Conservation (phyloP, 2,797 vertebrate species). For the Paramormyrops hopkinsi region DNA sequence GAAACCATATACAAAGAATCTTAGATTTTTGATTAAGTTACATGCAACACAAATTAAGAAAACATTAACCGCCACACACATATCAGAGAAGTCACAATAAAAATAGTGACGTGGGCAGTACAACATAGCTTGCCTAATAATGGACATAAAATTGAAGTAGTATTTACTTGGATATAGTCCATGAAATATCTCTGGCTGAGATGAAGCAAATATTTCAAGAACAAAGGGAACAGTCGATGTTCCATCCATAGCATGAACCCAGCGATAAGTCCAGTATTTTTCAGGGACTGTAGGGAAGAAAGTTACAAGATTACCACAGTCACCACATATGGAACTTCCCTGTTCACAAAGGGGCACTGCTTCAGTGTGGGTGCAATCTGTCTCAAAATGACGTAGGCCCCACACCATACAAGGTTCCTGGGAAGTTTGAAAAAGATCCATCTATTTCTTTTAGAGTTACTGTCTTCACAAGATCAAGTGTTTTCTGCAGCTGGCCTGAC, state of each 20-base stretch:
- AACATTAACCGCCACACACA: not conserved
- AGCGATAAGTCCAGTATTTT: constrained; percentile 84
- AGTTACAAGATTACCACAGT: constrained; percentile 19
- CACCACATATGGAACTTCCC: not conserved
- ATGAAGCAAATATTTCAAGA: constrained; percentile 84
- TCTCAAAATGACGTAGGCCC: not conserved
- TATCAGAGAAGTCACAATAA: not conserved
- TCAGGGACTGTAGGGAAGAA: constrained; percentile 60
- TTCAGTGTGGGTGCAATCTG: not conserved
- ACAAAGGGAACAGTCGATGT: constrained; percentile 76
- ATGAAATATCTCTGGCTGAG: constrained; percentile 82
- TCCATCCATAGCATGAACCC: constrained; percentile 79
- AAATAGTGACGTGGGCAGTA: not conserved
- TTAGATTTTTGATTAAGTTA: not conserved
- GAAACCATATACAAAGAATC: not conserved
- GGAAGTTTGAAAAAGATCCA: not conserved
- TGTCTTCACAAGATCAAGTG: not conserved
- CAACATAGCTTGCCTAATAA: not conserved
- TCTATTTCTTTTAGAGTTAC: not conserved
- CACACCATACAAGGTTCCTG: not conserved
- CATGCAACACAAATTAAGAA: not conserved
- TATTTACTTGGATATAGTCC: constrained; percentile 69
- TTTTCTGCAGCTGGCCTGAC: not conserved
- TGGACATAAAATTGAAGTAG: not conserved
- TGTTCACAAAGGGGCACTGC: not conserved